phyloP scores from a whole-genome alignment of 1,140 invertebrate genomes.

The Calephelis nemesis region DNA sequence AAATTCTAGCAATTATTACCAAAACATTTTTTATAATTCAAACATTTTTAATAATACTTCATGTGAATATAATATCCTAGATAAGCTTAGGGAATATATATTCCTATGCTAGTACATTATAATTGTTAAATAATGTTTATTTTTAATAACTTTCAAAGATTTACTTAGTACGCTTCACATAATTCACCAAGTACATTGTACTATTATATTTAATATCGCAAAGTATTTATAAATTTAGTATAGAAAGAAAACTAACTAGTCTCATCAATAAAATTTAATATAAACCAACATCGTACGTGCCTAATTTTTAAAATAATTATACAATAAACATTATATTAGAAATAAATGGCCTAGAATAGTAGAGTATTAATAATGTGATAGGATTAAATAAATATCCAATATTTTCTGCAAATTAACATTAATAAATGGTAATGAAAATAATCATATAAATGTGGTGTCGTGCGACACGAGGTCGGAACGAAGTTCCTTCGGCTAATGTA shows the following conservation, averaged over 20 bases:
- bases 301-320: constrained; percentile 46
- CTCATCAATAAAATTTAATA: constrained; percentile 71
- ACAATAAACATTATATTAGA: constrained; percentile 19
- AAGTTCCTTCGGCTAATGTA: no score
- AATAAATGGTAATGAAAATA: no score
- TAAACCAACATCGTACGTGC: constrained; percentile 68
- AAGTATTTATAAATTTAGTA: constrained; percentile 42
- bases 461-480: no score
- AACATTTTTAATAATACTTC: no score
- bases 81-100: no score
- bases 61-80: background rate
- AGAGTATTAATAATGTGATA: constrained; percentile 19
- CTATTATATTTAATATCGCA: constrained; percentile 45
- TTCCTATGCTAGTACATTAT: background rate
- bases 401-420: background rate
- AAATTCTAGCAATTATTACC: no score
- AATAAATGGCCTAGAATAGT: constrained; percentile 18
- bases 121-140: constrained; percentile 15
- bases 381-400: constrained; percentile 7
- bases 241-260: constrained; percentile 75
- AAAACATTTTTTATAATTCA: no score
- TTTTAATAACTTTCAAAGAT: constrained; percentile 44
- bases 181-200: constrained; percentile 72
- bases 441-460: no score
- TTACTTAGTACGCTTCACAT: constrained; percentile 62